Percentiles rank a stretch among this genome's conserved stretches.
Conservation (phyloP, 2,888 invertebrate species). For the Morpho achilles region DNA sequence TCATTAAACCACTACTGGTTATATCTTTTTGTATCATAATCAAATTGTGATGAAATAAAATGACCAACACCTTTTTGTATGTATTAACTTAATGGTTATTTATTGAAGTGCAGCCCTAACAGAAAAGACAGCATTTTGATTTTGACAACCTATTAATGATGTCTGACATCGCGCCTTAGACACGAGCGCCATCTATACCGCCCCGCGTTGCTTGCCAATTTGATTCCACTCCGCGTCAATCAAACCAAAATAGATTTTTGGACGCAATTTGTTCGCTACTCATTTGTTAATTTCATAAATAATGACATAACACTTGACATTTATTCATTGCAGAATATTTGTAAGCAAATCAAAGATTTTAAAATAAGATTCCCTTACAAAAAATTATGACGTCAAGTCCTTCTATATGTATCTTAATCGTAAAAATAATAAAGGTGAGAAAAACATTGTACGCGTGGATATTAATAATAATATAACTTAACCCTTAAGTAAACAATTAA, state of each 20-base stretch:
- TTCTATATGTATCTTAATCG: too few species aligned
- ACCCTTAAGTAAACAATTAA: too few species aligned
- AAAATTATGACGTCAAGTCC: too few species aligned
- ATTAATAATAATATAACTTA: too few species aligned
- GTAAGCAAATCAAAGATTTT: not conserved
- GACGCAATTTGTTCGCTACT: constrained; percentile 26
- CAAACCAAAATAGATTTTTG: constrained; percentile 34
- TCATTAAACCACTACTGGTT: too few species aligned
- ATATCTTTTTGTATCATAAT: too few species aligned
- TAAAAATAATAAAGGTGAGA: too few species aligned
- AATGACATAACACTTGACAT: constrained; percentile 25
- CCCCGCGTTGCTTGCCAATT: constrained; percentile 40
- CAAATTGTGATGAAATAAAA: too few species aligned
- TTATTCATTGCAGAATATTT: constrained; percentile 12
- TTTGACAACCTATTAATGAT: constrained; percentile 49
- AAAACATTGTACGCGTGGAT: too few species aligned
- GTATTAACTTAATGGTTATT: too few species aligned
- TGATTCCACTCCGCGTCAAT: constrained; percentile 39
- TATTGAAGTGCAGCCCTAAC: not conserved
- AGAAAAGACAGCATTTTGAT: constrained; percentile 31
- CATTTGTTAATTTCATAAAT: constrained; percentile 30
- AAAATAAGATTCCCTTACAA: too few species aligned
- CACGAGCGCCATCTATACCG: constrained; percentile 37
- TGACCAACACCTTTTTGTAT: too few species aligned
- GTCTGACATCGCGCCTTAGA: constrained; percentile 34